phyloP scores from a whole-genome alignment of 2,888 invertebrate genomes.

The Pristionchus exspectatus region DNA sequence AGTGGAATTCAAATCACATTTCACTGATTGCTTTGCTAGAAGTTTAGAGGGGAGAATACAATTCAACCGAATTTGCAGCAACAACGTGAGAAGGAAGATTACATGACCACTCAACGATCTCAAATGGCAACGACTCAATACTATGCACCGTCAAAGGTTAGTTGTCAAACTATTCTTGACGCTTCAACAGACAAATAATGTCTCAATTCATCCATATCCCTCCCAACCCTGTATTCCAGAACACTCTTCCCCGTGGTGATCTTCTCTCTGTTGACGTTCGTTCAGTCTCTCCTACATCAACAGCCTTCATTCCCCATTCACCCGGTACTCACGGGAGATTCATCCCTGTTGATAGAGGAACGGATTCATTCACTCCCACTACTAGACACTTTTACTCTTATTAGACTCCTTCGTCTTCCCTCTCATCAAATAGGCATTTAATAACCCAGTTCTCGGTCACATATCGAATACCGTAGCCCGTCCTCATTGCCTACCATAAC shows the following conservation, averaged over 20 bases:
- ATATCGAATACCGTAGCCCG: conserved; percentile 11
- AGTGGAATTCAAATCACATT: neutral
- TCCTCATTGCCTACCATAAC: conserved; percentile 24
- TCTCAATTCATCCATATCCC: no score
- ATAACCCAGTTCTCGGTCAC: neutral
- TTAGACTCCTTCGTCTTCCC: conserved; percentile 41
- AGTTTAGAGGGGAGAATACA: no score
- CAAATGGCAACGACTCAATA: conserved; percentile 45
- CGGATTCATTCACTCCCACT: conserved; percentile 60
- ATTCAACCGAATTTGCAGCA: neutral
- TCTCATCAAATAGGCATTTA: conserved; percentile 21
- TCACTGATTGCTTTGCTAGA: no score
- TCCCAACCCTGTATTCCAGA: conserved; percentile 28
- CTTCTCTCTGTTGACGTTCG: conserved; percentile 39
- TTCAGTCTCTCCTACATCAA: conserved; percentile 26
- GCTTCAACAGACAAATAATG: no score
- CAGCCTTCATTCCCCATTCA: conserved; percentile 47
- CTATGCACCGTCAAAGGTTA: conserved; percentile 43
- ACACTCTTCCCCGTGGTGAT: conserved; percentile 40
- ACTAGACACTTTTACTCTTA: conserved; percentile 70
- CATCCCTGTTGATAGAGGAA: conserved; percentile 20
- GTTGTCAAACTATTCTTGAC: neutral
- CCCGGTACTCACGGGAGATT: conserved; percentile 45
- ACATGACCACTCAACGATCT: conserved; percentile 16
- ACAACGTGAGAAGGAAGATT: conserved; percentile 31